phyloP scores from a whole-genome alignment of 1,140 invertebrate species.

The Oncopodura yosiiana region DNA sequence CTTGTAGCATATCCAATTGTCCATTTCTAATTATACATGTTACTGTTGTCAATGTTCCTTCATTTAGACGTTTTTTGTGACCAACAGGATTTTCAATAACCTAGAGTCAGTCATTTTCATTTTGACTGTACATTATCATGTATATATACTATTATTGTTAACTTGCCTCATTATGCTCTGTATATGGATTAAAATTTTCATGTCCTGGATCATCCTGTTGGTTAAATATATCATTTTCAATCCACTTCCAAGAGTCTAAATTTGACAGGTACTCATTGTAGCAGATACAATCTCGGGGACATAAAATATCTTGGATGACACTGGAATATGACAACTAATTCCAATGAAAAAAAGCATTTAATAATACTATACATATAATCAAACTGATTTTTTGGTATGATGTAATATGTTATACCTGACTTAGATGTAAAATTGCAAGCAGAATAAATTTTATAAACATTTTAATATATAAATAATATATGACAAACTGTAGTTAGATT shows the following conservation, averaged over 20 bases:
- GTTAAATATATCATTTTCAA: conserved; percentile 14
- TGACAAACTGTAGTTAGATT: too few species aligned
- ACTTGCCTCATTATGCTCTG: conserved; percentile 30
- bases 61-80: not conserved
- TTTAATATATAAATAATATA: too few species aligned
- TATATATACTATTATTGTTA: not conserved
- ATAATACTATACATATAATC: too few species aligned
- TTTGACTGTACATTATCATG: not conserved
- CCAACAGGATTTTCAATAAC: conserved; percentile 23
- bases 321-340: not conserved
- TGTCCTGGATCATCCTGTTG: conserved; percentile 14
- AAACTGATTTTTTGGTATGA: too few species aligned
- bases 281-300: conserved; percentile 31
- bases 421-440: too few species aligned
- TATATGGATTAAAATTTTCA: conserved; percentile 24
- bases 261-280: conserved; percentile 26
- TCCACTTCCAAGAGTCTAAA: conserved; percentile 31
- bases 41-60: conserved; percentile 42
- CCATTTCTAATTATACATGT: conserved; percentile 48
- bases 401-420: too few species aligned
- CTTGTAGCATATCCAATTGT: conserved; percentile 40
- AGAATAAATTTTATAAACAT: too few species aligned
- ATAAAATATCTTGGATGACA: not conserved
- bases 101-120: conserved; percentile 2
- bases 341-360: too few species aligned